Evolutionary conservation across 1,140 invertebrate genomes (phyloP), one percentile per base, ranked within the genome.

Genomic region (Diprion similis): DNA sequence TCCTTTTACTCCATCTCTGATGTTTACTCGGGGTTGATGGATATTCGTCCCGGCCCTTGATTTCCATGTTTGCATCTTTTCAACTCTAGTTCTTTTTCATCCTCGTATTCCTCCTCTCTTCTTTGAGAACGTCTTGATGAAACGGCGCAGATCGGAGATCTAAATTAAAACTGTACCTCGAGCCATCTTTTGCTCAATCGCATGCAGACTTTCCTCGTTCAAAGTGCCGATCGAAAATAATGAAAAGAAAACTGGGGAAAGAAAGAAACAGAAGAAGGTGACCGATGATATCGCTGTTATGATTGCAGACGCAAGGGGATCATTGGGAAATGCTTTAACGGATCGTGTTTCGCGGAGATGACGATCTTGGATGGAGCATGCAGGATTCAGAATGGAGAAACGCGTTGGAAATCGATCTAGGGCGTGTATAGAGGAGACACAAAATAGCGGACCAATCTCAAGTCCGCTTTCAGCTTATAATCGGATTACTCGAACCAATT

Each of bases 401-500:
- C 24, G 24, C 6, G 24, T 37, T 37, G 24, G 24, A 37, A 37
- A 37, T 13, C 11, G 51, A 59, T 15, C 51, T 17, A 13, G 6
- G 51, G 9, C 51, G 51, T 6, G 51, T 59, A 59, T 17, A 59
- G 51, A 15, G 51, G 24, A 17, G n/a, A 15, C 51, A 17, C 51
- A 0, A 59, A 59, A 59, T 59, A 15, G 51, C 51, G 3, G 18
- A 45, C 17, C 66, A 15, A 19, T 68, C 66, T 68, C 18, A 11
- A 45, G 37, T 68, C 13, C 37, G 15, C 66, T 68, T 68, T 68
- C 66, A 68, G 66, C 11, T 45, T 18, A 18, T 68, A 68, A 68
- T 68, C 66, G 66, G 66, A 68, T 68, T 68, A 45, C 18, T 45
- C 18, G 37, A 68, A 68, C 66, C 66, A 68, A 68, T 68, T 68